A percentile compares a stretch with the other conserved stretches of the same genome.
phyloP scores from a whole-genome alignment of 2,888 invertebrate species.

The Herminia tarsipennalis region DNA sequence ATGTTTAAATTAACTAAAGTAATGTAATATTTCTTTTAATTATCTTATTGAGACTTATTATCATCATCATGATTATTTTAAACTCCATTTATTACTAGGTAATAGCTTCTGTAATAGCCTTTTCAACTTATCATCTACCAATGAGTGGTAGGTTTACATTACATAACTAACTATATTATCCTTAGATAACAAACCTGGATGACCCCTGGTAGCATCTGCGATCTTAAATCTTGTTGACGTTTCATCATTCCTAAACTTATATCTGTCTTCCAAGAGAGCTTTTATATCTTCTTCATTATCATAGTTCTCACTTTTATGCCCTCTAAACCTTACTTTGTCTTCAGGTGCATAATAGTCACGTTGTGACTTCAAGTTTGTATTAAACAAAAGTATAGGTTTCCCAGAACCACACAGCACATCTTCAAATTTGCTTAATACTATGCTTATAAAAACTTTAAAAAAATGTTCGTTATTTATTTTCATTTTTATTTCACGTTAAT shows the following conservation, averaged over 20 bases:
- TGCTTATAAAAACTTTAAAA: constrained; percentile 26
- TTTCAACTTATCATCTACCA: too few species aligned
- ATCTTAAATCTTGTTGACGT: constrained; percentile 66
- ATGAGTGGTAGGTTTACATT: too few species aligned
- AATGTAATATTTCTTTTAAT: too few species aligned
- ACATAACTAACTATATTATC: not conserved
- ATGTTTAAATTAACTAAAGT: too few species aligned
- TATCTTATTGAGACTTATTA: too few species aligned
- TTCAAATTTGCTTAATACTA: constrained; percentile 19
- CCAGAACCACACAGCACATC: not conserved
- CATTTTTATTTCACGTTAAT: constrained; percentile 43
- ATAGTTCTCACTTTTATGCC: constrained; percentile 6
- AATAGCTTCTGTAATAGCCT: too few species aligned
- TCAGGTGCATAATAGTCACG: not conserved
- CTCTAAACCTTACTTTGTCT: not conserved
- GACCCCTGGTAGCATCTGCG: constrained; percentile 48
- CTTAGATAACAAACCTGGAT: constrained; percentile 48
- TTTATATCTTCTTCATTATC: constrained; percentile 57
- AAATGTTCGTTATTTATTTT: constrained; percentile 22
- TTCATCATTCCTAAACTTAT: constrained; percentile 72
- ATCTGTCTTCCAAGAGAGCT: constrained; percentile 67
- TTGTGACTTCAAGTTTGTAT: constrained; percentile 1
- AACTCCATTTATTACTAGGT: too few species aligned
- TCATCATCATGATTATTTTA: too few species aligned
- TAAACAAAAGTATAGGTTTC: not conserved